Conservation (phyloP, 2,797 vertebrate genomes). For the Morus bassanus region DNA sequence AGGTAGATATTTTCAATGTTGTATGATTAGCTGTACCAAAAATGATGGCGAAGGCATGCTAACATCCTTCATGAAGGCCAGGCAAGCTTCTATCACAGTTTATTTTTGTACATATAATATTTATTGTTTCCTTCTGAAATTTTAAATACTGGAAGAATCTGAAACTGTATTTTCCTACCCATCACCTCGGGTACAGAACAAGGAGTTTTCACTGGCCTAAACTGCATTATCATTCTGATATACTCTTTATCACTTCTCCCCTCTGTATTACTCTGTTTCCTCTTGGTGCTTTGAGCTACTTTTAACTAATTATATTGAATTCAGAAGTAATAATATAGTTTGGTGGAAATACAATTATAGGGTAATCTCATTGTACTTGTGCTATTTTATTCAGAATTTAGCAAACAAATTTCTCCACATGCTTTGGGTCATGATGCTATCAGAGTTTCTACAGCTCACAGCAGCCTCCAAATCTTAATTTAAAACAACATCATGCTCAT, state of each 20-base stretch:
- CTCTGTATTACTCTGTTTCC: not conserved
- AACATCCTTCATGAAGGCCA: not conserved
- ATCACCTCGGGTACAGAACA: not conserved
- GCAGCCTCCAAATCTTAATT: conserved; percentile 1
- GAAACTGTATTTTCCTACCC: not conserved
- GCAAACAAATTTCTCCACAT: not conserved
- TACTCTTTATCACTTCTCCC: not conserved
- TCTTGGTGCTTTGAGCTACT: not conserved
- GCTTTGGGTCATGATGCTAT: not conserved
- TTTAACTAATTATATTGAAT: not conserved
- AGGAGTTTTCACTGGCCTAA: not conserved
- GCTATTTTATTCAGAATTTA: not conserved
- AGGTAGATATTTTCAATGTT: not conserved
- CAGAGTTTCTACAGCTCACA: not conserved
- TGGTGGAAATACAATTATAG: not conserved
- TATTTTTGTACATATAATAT: not conserved
- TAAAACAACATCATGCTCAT: not conserved
- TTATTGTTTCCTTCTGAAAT: not conserved
- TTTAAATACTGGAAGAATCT: not conserved
- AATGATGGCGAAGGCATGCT: accelerated
- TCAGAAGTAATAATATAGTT: not conserved
- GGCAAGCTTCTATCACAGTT: not conserved
- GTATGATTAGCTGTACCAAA: not conserved
- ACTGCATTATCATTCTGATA: not conserved
- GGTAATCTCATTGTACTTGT: not conserved